Evolutionary conservation across 2,797 vertebrate species (phyloP), one percentile per base, ranked within the genome.

Genomic region (Manis crassicaudata): DNA sequence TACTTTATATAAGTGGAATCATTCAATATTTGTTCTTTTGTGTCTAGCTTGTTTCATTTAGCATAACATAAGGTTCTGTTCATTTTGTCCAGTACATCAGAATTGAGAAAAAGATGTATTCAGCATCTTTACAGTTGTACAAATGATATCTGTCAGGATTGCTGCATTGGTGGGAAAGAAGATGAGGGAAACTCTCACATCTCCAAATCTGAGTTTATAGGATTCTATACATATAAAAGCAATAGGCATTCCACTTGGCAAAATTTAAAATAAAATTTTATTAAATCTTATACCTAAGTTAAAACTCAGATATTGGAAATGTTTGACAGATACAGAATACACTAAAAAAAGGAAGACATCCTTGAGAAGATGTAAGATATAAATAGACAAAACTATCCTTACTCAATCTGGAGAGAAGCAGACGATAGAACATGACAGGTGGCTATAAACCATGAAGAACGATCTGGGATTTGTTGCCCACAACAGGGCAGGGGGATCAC

Each of bases 261-360:
- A 54, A 80, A 68, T 79, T 96, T 73, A 62, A 90, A 81, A 88
- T 76, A 90, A 58, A 79, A 81, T 86, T 85, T 95, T 95, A 88
- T 93, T 88, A 29, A 43, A 76, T 92, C 37, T 88, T 58, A 88
- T 17, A 87, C 5, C 20, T 79, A 88, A 81, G 50, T 90, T 76
- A 82, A 97, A 92, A 95, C 7, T 65, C 91, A 94, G 72, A 46
- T 10, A 86, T 84, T 84, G 35, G 72, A 95, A 89, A 87, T 87
- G 46, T 80, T 94, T 92, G 56, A 85, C 9, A 93, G 72, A 18
- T 50, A 80, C 5, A 89, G 58, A 54, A 80, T 18, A 82, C 13
- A 85, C 5, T 82, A 27, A 10, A 37, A 94, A 90, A 88, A 60
- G 10, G 40, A 76, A 93, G 65, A 83, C 25, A 81, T 4, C 3